Conservation (phyloP, 2,888 invertebrate species). For the Bombyx huttoni region DNA sequence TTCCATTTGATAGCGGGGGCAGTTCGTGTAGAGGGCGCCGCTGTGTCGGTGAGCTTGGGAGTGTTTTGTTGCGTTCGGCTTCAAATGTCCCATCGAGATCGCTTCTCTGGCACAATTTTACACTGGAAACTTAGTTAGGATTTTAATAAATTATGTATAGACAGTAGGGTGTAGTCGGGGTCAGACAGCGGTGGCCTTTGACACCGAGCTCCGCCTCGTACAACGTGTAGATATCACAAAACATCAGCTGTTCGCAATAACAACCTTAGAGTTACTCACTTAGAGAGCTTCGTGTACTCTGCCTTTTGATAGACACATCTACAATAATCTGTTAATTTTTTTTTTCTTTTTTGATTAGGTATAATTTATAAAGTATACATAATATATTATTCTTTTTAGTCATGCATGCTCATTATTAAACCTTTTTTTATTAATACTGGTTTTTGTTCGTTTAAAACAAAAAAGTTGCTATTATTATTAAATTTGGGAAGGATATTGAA, state of each 20-base stretch:
- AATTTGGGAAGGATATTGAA: slow-evolving; percentile 7
- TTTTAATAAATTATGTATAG: slow-evolving; percentile 50
- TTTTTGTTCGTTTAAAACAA: background rate
- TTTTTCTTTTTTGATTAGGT: background rate
- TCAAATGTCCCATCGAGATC: slow-evolving; percentile 44
- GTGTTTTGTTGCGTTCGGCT: slow-evolving; percentile 33
- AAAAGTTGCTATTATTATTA: slow-evolving; percentile 2
- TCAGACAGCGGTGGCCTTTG: slow-evolving; percentile 14
- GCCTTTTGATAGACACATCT: slow-evolving; percentile 34
- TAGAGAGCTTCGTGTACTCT: slow-evolving; percentile 35
- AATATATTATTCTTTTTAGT: too few relatives aligned
- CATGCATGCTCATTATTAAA: background rate
- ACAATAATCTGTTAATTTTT: slow-evolving; percentile 4
- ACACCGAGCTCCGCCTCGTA: slow-evolving; percentile 31
- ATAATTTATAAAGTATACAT: too few relatives aligned
- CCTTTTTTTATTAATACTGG: too few relatives aligned
- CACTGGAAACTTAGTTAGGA: slow-evolving; percentile 62
- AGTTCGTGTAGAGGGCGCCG: background rate
- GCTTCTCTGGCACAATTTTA: slow-evolving; percentile 66
- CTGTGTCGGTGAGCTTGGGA: slow-evolving; percentile 14
- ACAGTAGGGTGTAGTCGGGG: slow-evolving; percentile 45
- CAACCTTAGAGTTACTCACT: slow-evolving; percentile 39
- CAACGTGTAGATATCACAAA: slow-evolving; percentile 48
- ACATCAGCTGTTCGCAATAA: slow-evolving; percentile 36
- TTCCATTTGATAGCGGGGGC: slow-evolving; percentile 15